Base-by-base conservation (phyloP, 2,888 invertebrate species). In the Fragum whitleyi region DNA sequence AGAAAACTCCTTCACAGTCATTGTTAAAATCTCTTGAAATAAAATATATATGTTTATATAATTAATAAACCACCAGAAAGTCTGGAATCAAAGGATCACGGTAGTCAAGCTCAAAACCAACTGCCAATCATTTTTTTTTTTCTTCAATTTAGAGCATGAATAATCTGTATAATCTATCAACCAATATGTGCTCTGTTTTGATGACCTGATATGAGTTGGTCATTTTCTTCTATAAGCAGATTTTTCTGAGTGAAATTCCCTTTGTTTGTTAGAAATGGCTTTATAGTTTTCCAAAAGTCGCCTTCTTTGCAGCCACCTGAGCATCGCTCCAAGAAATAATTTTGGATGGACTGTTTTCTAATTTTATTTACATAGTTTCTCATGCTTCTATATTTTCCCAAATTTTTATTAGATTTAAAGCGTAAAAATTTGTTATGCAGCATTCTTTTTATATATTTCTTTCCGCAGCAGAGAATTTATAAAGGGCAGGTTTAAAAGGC, bases 211-310 rank as follows among this genome's bases (percentile, higher is more conserved):
- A 69, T 14, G 7, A 74, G 51, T n/a, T 19, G 16, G 0, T 59
- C 55, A 55, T 78, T 69, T 53, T 78, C 78, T 14, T 69, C 36
- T 19, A 73, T 14, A 7, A 74, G 59, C 6, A 39, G 57, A 16
- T 61, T 29, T 23, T 21, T 62, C 62, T 78, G 21, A 32, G 47
- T 7, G 36, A 53, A 2, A 69, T 36, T 23, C 26, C 73, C 32
- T 39, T 67, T 67, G 26, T 67, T 67, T 39, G 67, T 67, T 1
- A 42, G 23, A 26, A 67, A 67, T 7, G 74, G 74, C 55, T 78
- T 74, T 21, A 78, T 59, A 9, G 59, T 73, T 26, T 55, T 65
- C 77, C 77, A 77, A 39, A 74, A 79, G 23, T 70, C 69, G 1
- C 62, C 70, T 39, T 39, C 39, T 39, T 39, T 39, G 6, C 7